phyloP scores from a whole-genome alignment of 1,140 invertebrate species.

The Sitophilus oryzae region DNA sequence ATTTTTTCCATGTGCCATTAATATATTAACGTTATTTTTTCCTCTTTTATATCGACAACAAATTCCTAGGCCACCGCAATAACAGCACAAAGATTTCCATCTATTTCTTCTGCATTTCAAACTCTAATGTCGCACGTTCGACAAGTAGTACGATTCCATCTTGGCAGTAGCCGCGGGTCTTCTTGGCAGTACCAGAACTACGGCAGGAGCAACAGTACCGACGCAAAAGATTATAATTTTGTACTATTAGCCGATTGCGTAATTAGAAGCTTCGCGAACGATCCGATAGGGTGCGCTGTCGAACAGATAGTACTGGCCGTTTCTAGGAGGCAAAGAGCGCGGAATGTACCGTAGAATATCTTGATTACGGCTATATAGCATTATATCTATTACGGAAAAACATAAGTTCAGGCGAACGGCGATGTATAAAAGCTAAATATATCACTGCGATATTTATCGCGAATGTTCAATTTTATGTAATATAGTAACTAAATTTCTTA shows the following conservation, averaged over 20 bases:
- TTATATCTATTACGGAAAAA: too few relatives aligned
- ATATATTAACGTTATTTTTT: too few relatives aligned
- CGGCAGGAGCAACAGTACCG: not conserved
- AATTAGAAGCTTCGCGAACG: slow-evolving; percentile 18
- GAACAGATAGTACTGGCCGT: not conserved
- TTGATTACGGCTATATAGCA: too few relatives aligned
- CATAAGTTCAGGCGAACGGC: too few relatives aligned
- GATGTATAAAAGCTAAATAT: too few relatives aligned
- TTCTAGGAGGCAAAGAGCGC: too few relatives aligned
- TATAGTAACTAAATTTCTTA: too few relatives aligned
- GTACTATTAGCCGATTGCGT: slow-evolving; percentile 17
- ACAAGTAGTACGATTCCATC: not conserved
- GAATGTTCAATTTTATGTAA: too few relatives aligned
- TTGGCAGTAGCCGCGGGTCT: not conserved
- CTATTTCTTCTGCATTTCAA: not conserved
- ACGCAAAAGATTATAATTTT: slow-evolving; percentile 22
- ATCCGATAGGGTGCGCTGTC: not conserved
- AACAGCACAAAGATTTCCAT: not conserved
- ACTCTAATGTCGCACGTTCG: not conserved
- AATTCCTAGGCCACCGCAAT: not conserved
- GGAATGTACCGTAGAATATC: too few relatives aligned
- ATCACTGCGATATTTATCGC: too few relatives aligned
- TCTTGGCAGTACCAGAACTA: not conserved
- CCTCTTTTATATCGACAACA: not conserved
- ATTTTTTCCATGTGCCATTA: too few relatives aligned